phyloP scores from a whole-genome alignment of 2,113 vertebrate genomes.

The Scomber colias region DNA sequence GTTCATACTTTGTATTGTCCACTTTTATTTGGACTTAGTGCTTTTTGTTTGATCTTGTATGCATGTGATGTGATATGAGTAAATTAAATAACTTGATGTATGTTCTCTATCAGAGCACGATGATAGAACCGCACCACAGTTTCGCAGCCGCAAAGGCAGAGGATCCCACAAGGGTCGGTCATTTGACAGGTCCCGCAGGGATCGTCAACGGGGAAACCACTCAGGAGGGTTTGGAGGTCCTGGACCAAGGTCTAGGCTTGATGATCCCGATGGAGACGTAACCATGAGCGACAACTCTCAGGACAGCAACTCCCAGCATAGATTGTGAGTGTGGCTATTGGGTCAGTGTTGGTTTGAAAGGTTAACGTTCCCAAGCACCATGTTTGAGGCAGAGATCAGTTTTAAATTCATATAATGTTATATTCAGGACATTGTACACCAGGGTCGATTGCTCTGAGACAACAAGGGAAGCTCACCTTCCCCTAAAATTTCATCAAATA shows the following conservation, averaged over 20 bases:
- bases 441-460: no score
- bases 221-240: constrained; percentile 63
- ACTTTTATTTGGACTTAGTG: neutral
- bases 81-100: neutral
- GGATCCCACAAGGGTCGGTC: constrained; percentile 85
- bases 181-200: constrained; percentile 80
- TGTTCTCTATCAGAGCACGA: constrained; percentile 85
- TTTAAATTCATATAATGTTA: no score
- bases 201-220: constrained; percentile 75
- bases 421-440: no score
- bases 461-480: no score
- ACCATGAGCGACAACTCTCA: constrained; percentile 86
- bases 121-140: constrained; percentile 84
- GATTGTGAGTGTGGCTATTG: constrained; percentile 85
- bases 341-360: neutral
- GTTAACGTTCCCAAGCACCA: no score
- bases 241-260: constrained; percentile 75
- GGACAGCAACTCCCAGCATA: constrained; percentile 78
- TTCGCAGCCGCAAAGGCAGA: constrained; percentile 85
- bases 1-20: neutral
- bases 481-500: no score
- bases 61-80: neutral
- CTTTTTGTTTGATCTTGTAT: neutral
- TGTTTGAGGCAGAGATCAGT: no score
- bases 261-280: constrained; percentile 86